These are phyloP conservation scores for Tridacna gigas DNA, from an alignment of 2,888 invertebrate species.

Conservation along the genomic window DNA sequence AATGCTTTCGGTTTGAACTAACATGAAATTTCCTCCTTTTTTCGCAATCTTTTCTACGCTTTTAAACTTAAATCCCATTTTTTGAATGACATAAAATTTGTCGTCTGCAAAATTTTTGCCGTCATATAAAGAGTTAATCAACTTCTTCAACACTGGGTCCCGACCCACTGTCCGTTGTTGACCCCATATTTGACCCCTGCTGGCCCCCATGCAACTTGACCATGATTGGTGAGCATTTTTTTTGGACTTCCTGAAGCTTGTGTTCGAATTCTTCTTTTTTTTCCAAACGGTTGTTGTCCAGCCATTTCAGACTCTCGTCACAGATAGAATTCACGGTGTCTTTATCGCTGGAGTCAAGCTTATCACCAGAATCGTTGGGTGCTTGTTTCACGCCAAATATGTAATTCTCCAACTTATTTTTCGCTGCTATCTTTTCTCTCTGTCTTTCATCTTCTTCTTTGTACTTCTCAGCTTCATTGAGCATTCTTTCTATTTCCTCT, in stretches of 20 bases:
- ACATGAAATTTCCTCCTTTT: too few species aligned
- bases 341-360: conserved; percentile 89
- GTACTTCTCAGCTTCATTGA: conserved; percentile 81
- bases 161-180: conserved; percentile 66
- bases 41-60: too few species aligned
- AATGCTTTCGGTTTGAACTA: too few species aligned
- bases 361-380: conserved; percentile 86
- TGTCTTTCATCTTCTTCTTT: conserved; percentile 82
- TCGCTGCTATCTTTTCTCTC: conserved; percentile 75
- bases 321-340: conserved; percentile 87
- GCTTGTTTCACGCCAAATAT: conserved; percentile 86
- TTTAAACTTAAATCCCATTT: too few species aligned
- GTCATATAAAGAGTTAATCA: conserved; percentile 84
- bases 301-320: conserved; percentile 90
- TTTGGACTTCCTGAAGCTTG: conserved; percentile 91
- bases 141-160: conserved; percentile 88
- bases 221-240: conserved; percentile 92
- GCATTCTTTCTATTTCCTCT: conserved; percentile 93
- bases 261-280: conserved; percentile 91
- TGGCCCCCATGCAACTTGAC: conserved; percentile 84
- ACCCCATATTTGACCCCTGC: conserved; percentile 13
- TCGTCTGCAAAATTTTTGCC: too few species aligned
- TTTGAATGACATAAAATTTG: too few species aligned
- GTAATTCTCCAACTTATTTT: conserved; percentile 79
- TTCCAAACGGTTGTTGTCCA: conserved; percentile 92